phyloP scores from a whole-genome alignment of 2,113 vertebrate species.

The Columba janthina region DNA sequence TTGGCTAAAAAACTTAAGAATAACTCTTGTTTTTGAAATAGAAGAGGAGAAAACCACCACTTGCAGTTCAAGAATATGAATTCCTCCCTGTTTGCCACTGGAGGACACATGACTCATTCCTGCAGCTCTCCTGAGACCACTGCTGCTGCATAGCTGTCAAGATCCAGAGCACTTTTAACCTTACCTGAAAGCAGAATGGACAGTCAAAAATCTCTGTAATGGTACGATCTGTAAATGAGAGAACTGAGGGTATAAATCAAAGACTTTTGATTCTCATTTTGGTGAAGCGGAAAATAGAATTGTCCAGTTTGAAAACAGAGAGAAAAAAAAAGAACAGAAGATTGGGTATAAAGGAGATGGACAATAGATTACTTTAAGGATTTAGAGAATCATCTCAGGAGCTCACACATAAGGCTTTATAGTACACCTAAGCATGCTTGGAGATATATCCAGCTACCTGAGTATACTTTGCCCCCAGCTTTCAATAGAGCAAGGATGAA shows the following conservation, averaged over 20 bases:
- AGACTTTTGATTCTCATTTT: constrained; percentile 43
- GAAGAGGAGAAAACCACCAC: background rate
- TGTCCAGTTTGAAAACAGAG: constrained; percentile 44
- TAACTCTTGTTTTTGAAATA: background rate
- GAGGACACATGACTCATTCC: constrained; percentile 35
- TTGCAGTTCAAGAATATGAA: background rate
- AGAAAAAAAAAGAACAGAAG: constrained; percentile 14
- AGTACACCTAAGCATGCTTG: background rate
- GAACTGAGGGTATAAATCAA: constrained; percentile 40
- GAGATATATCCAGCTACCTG: background rate
- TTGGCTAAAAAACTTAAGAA: background rate
- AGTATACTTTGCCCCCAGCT: background rate
- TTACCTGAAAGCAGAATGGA: constrained; percentile 34
- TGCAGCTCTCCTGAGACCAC: constrained; percentile 35
- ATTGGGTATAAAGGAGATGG: background rate
- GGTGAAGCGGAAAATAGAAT: constrained; percentile 15
- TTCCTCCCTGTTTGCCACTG: background rate
- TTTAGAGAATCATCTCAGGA: background rate
- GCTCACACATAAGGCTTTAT: background rate
- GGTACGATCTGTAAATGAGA: constrained; percentile 35
- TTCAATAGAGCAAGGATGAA: constrained; percentile 10
- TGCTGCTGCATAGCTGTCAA: constrained; percentile 26
- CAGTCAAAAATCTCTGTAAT: constrained; percentile 42
- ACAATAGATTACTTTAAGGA: constrained; percentile 39
- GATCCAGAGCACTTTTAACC: constrained; percentile 40